Conservation (phyloP, 2,797 vertebrate genomes). For the Mormyrus proboscirostris region DNA sequence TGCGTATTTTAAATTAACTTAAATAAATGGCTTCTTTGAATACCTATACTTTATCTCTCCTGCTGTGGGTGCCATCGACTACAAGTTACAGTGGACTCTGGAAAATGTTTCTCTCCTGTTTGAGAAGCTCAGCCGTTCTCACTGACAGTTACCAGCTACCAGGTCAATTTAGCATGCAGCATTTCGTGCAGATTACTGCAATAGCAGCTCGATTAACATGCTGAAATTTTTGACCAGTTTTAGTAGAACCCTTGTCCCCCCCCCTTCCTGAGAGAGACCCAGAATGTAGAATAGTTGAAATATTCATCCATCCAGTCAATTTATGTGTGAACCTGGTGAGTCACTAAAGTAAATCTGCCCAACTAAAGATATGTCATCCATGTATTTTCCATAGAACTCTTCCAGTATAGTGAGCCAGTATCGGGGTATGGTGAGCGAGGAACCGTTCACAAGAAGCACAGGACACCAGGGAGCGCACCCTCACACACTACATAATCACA, state of each 20-base stretch:
- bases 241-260: neutral
- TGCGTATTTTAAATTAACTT: neutral
- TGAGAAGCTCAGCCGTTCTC: neutral
- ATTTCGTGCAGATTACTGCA: neutral
- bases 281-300: neutral
- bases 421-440: neutral
- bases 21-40: neutral
- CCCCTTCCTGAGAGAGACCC: neutral
- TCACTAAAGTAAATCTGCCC: neutral
- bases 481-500: neutral
- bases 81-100: neutral
- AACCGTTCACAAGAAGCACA: neutral
- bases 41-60: neutral
- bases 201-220: neutral
- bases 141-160: neutral
- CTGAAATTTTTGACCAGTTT: too few relatives aligned
- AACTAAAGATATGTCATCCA: neutral
- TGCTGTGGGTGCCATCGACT: neutral
- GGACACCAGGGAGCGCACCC: neutral
- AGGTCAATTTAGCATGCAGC: neutral
- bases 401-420: neutral
- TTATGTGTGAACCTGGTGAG: neutral
- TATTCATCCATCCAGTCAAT: neutral
- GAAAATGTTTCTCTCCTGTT: neutral
- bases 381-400: neutral